Base-by-base conservation (phyloP, 2,888 invertebrate genomes). In the Argyra leucocephala region DNA sequence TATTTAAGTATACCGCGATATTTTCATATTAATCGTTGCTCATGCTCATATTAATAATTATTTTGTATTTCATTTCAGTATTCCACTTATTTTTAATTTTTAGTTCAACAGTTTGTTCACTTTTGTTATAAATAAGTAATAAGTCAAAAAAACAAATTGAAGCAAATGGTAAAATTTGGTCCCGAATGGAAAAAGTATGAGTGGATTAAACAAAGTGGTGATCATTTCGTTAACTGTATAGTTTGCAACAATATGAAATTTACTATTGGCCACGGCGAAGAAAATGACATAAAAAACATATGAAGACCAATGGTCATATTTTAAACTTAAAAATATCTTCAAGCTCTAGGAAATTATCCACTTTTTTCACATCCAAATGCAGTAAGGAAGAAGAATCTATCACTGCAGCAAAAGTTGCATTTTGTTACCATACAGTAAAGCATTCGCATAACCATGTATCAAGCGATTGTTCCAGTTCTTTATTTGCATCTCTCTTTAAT, bases 121-220 rank as follows among this genome's bases (percentile, higher is more conserved):
- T n/a, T 57, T 57, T 57, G 57, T 57, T 57, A 57, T 57, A 57
- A 57, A 57, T 57, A 57, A 57, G 57, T n/a, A n/a, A 57, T 57
- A 57, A 57, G 57, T 57, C 57, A 21, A 57, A 21, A 57, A 57
- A 57, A 57, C n/a, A 57, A 57, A 57, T 21, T 57, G n/a, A 57
- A 57, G 57, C 57, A 57, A 57, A 57, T 57, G 57, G 57, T 57
- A 57, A 57, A 57, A 57, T 57, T 57, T 57, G 21, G 21, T 57
- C 57, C 57, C 57, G 57, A 57, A 57, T 57, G 57, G 57, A 57
- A 57, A 57, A 57, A 57, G 21, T 57, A 57, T 21, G 57, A 57
- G 57, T 57, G 57, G 57, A 57, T 57, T 21, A 57, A 21, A 57
- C 57, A 57, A 57, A 57, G 57, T 57, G 57, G 57, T 57, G 57